Evolutionary conservation across 2,113 vertebrate genomes (phyloP).

Genomic region (Microcebus ravelobensis): DNA sequence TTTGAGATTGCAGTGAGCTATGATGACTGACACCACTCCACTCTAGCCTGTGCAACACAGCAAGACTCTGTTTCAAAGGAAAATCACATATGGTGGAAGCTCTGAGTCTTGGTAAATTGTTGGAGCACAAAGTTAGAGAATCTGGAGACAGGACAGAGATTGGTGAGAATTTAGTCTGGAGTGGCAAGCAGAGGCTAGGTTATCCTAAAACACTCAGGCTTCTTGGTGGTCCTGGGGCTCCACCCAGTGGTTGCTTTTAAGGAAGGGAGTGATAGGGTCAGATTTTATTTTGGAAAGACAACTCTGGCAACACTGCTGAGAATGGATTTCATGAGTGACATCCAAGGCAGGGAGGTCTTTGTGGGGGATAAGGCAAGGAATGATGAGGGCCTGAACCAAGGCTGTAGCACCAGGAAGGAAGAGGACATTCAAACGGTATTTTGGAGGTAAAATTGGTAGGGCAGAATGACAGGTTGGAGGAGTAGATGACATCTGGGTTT

Average conservation of each 20-base stretch:
- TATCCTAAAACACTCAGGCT: neutral
- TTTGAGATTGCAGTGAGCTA: too few species aligned
- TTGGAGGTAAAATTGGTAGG: neutral
- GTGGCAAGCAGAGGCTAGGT: neutral
- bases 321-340: neutral
- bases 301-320: neutral
- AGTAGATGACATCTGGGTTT: neutral
- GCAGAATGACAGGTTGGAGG: neutral
- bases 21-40: too few species aligned
- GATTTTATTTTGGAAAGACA: neutral
- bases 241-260: neutral
- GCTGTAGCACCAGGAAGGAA: neutral
- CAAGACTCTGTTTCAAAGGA: too few species aligned
- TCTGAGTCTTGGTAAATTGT: accelerated
- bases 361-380: neutral
- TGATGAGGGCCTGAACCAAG: neutral
- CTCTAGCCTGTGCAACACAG: too few species aligned
- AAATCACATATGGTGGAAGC: neutral
- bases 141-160: neutral
- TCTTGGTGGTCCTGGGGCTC: neutral
- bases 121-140: neutral
- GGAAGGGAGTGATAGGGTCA: neutral
- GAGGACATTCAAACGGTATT: neutral
- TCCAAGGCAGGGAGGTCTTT: neutral
- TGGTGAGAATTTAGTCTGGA: neutral